These are phyloP conservation scores for Sweltsa coloradensis DNA, from an alignment of 1,140 invertebrate species.

Conservation along the genomic window DNA sequence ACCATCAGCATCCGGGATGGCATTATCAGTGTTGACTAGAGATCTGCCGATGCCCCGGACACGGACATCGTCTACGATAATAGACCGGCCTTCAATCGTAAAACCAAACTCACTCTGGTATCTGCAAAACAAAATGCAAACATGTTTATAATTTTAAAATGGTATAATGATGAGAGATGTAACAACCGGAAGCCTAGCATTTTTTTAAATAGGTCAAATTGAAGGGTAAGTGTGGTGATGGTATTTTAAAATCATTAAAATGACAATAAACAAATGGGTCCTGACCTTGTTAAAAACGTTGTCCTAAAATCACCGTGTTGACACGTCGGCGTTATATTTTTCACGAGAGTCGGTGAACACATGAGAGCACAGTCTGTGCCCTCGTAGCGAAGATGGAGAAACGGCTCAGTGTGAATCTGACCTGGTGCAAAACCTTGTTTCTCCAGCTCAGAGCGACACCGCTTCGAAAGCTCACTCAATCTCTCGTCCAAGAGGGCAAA, in stretches of 20 bases:
- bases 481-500: constrained; percentile 53
- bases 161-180: background rate
- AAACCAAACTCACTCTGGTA: constrained; percentile 96
- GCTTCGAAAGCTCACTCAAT: constrained; percentile 43
- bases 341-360: constrained; percentile 50
- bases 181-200: background rate
- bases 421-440: constrained; percentile 58
- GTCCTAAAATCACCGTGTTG: no score
- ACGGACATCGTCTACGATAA: constrained; percentile 89
- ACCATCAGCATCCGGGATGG: constrained; percentile 17
- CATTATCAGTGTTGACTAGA: constrained; percentile 29
- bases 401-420: constrained; percentile 59
- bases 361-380: constrained; percentile 94
- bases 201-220: constrained; percentile 1
- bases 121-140: constrained; percentile 34
- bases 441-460: constrained; percentile 51
- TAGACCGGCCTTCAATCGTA: constrained; percentile 59
- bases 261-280: background rate
- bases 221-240: no score
- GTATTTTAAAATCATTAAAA: background rate
- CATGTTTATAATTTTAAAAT: no score
- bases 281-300: no score
- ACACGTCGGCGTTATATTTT: no score
- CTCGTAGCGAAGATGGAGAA: constrained; percentile 82
- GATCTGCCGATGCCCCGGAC: constrained; percentile 74